phyloP scores from a whole-genome alignment of 1,140 invertebrate genomes.

The Drosophila yakuba region DNA sequence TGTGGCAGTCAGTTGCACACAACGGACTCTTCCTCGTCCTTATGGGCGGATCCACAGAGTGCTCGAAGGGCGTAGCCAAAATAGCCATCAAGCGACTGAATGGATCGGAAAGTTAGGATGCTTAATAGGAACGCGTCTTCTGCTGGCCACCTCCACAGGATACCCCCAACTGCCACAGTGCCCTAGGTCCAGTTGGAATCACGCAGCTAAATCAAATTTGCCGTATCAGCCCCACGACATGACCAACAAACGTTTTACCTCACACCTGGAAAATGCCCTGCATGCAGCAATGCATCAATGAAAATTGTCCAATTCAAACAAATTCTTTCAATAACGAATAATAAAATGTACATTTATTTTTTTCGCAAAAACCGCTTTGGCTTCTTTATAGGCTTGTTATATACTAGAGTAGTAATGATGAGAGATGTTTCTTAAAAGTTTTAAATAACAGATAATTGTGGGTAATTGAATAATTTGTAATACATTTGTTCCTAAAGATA shows the following conservation, averaged over 20 bases:
- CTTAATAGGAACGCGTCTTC: neutral
- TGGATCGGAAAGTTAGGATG: slow-evolving; percentile 37
- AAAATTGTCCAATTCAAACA: slow-evolving; percentile 35
- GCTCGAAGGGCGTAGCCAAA: slow-evolving; percentile 79
- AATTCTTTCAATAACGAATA: slow-evolving; percentile 10
- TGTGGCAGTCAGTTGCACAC: slow-evolving; percentile 86
- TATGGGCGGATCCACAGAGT: slow-evolving; percentile 86
- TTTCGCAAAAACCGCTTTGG: slow-evolving; percentile 21
- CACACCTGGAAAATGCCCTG: slow-evolving; percentile 19
- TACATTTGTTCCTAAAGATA: no score
- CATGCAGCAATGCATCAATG: slow-evolving; percentile 20
- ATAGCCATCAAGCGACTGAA: slow-evolving; percentile 75
- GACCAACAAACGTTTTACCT: slow-evolving; percentile 1
- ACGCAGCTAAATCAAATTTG: slow-evolving; percentile 31
- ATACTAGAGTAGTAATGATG: no score
- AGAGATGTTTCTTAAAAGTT: no score
- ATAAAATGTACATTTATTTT: slow-evolving; percentile 51
- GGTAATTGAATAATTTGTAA: no score
- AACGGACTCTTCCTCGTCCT: slow-evolving; percentile 87
- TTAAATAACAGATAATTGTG: no score
- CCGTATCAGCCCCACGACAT: slow-evolving; percentile 22
- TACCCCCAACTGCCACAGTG: neutral
- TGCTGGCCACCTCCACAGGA: neutral
- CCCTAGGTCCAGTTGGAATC: neutral
- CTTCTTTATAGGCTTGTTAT: neutral